A percentile compares a stretch with the other conserved stretches of the same genome.
These are phyloP conservation scores for Lateolabrax maculatus DNA, from an alignment of 2,797 vertebrate genomes.

Conservation along the genomic window DNA sequence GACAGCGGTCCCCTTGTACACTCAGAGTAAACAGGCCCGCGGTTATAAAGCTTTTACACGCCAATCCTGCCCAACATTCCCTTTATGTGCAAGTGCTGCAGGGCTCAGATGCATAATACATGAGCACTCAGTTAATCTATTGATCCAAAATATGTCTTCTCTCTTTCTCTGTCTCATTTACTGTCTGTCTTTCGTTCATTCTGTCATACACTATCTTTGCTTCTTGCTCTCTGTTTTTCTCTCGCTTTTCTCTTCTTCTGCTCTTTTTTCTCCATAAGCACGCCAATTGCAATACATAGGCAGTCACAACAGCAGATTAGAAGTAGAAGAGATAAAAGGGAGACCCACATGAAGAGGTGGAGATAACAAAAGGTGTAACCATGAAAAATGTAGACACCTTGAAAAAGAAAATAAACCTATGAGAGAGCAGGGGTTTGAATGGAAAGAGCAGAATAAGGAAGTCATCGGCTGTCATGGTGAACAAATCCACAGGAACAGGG, in stretches of 20 bases:
- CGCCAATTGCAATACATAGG: slow-evolving; percentile 16
- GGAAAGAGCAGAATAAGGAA: slow-evolving; percentile 27
- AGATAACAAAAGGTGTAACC: slow-evolving; percentile 56
- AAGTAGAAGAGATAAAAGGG: slow-evolving; percentile 23
- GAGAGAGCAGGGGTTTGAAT: slow-evolving; percentile 36
- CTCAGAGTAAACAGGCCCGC: slow-evolving; percentile 85
- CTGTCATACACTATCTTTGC: slow-evolving; percentile 56
- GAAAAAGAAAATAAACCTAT: slow-evolving; percentile 44
- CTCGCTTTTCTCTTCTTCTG: slow-evolving; percentile 1
- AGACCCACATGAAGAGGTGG: slow-evolving; percentile 40
- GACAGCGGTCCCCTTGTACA: slow-evolving; percentile 64
- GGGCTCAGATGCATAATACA: slow-evolving; percentile 86
- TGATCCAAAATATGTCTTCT: slow-evolving; percentile 84
- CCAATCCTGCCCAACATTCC: slow-evolving; percentile 84
- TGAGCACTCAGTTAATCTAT: slow-evolving; percentile 90
- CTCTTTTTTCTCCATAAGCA: slow-evolving; percentile 20
- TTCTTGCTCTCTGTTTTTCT: slow-evolving; percentile 14
- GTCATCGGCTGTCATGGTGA: not conserved
- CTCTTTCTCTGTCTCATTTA: slow-evolving; percentile 78
- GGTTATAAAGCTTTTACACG: slow-evolving; percentile 88
- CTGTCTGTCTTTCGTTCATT: slow-evolving; percentile 67
- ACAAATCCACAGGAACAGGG: not conserved
- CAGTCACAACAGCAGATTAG: slow-evolving; percentile 40
- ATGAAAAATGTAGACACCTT: slow-evolving; percentile 54
- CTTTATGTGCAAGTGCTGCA: slow-evolving; percentile 88